phyloP scores from a whole-genome alignment of 92 coral and sea anemone species.

The Actinernus sp. region DNA sequence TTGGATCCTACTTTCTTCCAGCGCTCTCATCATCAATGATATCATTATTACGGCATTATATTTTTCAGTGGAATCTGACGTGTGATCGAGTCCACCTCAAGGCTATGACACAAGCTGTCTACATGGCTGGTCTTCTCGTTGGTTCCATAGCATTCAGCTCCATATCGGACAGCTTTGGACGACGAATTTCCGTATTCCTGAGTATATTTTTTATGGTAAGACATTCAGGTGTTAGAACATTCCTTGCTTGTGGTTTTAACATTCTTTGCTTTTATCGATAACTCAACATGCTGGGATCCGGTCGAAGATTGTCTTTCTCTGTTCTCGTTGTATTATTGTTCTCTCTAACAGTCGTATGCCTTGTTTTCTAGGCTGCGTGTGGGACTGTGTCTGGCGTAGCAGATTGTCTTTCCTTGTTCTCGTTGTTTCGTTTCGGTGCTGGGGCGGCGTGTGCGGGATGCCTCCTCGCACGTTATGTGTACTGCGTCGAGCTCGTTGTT shows the following conservation, averaged over 20 bases:
- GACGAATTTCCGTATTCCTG: constrained; percentile 45
- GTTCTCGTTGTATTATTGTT: too few relatives aligned
- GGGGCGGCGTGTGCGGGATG: constrained; percentile 86
- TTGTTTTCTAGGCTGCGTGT: constrained; percentile 53
- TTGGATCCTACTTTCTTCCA: too few relatives aligned
- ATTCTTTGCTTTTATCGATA: not conserved
- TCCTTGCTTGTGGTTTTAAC: too few relatives aligned
- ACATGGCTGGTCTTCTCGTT: constrained; percentile 78
- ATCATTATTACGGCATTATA: not conserved
- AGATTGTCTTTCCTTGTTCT: constrained; percentile 83
- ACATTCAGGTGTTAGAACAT: too few relatives aligned
- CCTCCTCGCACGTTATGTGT: constrained; percentile 78
- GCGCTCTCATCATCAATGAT: too few relatives aligned
- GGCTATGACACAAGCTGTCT: constrained; percentile 79
- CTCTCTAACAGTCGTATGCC: not conserved
- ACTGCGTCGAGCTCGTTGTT: constrained; percentile 78
- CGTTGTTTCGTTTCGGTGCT: constrained; percentile 73
- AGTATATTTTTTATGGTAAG: constrained; percentile 70
- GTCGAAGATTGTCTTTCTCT: too few relatives aligned
- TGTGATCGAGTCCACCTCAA: constrained; percentile 60
- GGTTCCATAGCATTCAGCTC: constrained; percentile 66
- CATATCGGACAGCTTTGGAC: constrained; percentile 74
- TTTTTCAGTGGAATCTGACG: constrained; percentile 65
- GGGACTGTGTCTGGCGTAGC: constrained; percentile 78
- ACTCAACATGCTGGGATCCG: too few relatives aligned